Evolutionary conservation across 2,113 vertebrate genomes (phyloP).

Genomic region (Brienomyrus brachyistius): DNA sequence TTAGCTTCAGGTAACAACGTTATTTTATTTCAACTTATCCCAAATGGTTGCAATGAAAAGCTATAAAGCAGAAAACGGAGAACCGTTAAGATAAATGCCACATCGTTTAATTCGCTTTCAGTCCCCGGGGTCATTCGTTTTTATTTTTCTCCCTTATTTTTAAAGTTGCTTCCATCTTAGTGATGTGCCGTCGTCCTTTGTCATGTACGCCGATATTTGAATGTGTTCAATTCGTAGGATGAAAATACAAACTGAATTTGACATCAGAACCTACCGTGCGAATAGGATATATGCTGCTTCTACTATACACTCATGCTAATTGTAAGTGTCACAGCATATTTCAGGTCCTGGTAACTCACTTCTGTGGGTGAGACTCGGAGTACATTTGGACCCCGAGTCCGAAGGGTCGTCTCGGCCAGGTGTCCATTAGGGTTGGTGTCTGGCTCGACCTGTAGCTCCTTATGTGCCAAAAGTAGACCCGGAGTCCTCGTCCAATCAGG

Average conservation of each 20-base stretch:
- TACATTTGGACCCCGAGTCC: background rate
- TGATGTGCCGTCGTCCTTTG: background rate
- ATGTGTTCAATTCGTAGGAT: conserved; percentile 34
- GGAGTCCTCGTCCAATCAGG: background rate
- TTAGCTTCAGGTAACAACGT: background rate
- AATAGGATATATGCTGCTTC: background rate
- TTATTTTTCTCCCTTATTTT: background rate
- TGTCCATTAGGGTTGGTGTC: background rate
- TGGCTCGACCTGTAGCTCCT: background rate
- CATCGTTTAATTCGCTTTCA: background rate
- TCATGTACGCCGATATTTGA: conserved; percentile 48
- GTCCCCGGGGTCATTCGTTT: background rate
- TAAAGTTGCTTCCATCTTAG: conserved; percentile 23
- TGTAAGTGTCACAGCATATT: background rate
- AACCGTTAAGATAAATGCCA: background rate
- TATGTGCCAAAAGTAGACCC: background rate
- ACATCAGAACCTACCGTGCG: background rate
- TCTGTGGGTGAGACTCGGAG: background rate
- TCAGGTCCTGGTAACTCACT: background rate
- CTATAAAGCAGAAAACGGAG: background rate
- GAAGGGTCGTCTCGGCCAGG: background rate
- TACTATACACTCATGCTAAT: background rate
- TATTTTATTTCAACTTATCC: background rate
- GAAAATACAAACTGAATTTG: background rate
- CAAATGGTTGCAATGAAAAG: background rate